phyloP scores from a whole-genome alignment of 2,113 vertebrate genomes.

The Otocyon megalotis region DNA sequence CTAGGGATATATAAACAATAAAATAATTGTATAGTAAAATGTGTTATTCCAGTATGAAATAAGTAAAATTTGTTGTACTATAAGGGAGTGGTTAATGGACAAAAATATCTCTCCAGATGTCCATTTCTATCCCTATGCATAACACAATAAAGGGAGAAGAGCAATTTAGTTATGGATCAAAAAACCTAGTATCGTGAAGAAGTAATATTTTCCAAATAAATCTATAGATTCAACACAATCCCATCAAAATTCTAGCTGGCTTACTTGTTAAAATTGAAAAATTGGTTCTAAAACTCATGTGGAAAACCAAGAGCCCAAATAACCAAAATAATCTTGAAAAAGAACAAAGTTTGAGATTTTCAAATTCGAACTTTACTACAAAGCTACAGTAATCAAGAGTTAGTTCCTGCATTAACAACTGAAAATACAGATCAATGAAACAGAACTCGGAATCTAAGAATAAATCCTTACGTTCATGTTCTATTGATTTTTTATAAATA shows the following conservation, averaged over 20 bases:
- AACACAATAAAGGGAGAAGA: slow-evolving; percentile 37
- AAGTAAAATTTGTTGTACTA: slow-evolving; percentile 4
- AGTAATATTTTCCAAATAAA: not conserved
- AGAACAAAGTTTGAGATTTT: not conserved
- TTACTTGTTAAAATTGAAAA: not conserved
- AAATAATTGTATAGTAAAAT: not conserved
- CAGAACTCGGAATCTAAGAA: not conserved
- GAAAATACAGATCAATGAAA: not conserved
- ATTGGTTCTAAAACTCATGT: not conserved
- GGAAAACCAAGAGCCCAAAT: not conserved
- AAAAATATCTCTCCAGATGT: not conserved
- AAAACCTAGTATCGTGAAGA: not conserved
- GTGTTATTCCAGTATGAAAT: slow-evolving; percentile 16
- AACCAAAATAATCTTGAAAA: not conserved
- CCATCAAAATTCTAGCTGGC: not conserved
- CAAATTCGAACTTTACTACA: not conserved
- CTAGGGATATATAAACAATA: not conserved
- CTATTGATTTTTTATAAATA: not conserved
- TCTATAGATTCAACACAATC: not conserved
- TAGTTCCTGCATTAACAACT: not conserved
- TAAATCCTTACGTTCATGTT: not conserved
- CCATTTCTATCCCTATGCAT: slow-evolving; percentile 4
- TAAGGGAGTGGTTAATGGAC: not conserved
- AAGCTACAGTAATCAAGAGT: not conserved
- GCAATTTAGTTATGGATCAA: not conserved